Percentiles rank a stretch among this genome's conserved stretches.
These are phyloP conservation scores for Tachysurus fulvidraco DNA, from an alignment of 2,113 vertebrate genomes.

Conservation along the genomic window DNA sequence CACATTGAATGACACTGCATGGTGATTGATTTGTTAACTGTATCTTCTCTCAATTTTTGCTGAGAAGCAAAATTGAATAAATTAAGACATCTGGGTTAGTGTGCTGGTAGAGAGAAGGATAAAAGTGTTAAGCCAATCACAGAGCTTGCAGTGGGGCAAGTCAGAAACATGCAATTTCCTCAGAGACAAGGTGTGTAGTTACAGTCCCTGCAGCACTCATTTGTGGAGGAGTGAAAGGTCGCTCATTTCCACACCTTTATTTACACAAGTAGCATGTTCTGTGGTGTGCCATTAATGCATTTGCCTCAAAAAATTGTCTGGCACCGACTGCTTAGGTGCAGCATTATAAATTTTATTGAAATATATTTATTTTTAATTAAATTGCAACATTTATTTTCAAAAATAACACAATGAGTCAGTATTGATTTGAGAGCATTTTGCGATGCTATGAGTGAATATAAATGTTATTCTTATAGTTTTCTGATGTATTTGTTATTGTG, in stretches of 20 bases:
- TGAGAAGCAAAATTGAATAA: not conserved
- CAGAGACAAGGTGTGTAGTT: slow-evolving; percentile 37
- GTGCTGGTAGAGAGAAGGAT: not conserved
- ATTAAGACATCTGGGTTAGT: not conserved
- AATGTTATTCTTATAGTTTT: not conserved
- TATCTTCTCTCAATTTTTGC: slow-evolving; percentile 13
- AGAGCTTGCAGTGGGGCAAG: not conserved
- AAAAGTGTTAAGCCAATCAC: slow-evolving; percentile 15
- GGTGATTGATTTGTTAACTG: slow-evolving; percentile 1
- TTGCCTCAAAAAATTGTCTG: not conserved
- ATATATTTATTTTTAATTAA: not conserved
- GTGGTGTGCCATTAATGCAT: not conserved
- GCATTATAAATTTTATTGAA: not conserved
- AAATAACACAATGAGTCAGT: not conserved
- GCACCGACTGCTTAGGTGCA: not conserved
- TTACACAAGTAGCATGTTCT: not conserved
- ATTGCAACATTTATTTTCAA: not conserved
- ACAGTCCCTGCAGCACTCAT: slow-evolving; percentile 12
- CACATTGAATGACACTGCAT: not conserved
- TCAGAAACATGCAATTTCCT: slow-evolving; percentile 35
- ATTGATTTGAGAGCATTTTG: not conserved
- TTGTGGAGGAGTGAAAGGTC: slow-evolving; percentile 16
- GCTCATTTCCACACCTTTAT: not conserved
- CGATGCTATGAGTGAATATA: not conserved
- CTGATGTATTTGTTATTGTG: not conserved